Base-by-base conservation (phyloP, 1,140 invertebrate genomes). In the Ctenoplectra terminalis region DNA sequence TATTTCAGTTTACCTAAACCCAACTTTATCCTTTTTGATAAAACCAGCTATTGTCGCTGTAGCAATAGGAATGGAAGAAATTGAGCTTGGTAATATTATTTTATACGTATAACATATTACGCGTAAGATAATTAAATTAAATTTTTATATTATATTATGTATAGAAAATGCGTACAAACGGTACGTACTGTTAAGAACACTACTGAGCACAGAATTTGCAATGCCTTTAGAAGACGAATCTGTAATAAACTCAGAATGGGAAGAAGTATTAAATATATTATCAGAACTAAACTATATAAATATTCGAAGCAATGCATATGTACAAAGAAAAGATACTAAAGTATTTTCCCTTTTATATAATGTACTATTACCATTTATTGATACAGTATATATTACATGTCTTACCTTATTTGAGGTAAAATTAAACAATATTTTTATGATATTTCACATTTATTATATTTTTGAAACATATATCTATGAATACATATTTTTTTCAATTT, bases 1-100 rank as follows among this genome's bases (percentile, higher is more conserved):
- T 87, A 87, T 97, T 43, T 95, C 96, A 87, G 92, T 97, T 79
- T 97, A 97, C 89, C 94, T 96, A 20, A 97, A 97, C 94, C 96
- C 96, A 3, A 93, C 94, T 43, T 92, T 97, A 61, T 95, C 96
- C 87, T 96, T 95, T 92, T 83, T 97, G 20, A 93, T 95, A 20
- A 94, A 95, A 77, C 94, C 95, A 3, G 95, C 96, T 0, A 90
- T 95, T 50, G 78, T 92, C 83, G 82, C 77, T 85, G 88, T 71
- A 83, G 85, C 82, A 90, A 91, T 94, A 91, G 93, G 91, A 87
- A 81, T 71, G 29, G n/a, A 78, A 66, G 70, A 66, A 48, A 76
- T 77, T 46, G 73, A 85, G 40, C 48, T 73, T 43, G 83, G 74
- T 87, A 78, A 71, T 76, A 37, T 78, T 61, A 29, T 37, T 58